phyloP scores from a whole-genome alignment of 2,113 vertebrate species.

The Acanthisitta chloris region DNA sequence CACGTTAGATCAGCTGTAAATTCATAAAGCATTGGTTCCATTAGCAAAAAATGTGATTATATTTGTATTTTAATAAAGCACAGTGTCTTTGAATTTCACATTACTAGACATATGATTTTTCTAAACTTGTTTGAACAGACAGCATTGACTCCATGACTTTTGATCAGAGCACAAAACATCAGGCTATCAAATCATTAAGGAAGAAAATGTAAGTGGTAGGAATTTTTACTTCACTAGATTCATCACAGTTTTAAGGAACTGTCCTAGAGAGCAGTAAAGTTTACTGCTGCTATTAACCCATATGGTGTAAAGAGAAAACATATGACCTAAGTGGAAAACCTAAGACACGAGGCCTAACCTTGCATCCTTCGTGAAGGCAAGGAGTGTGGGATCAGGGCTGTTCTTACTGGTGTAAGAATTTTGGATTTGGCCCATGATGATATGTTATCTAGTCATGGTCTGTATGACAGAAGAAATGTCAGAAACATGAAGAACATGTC shows the following conservation, averaged over 20 bases:
- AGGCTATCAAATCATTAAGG: not conserved
- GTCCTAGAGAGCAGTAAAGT: not conserved
- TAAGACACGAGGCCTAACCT: not conserved
- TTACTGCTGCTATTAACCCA: conserved; percentile 13
- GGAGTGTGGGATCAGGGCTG: not conserved
- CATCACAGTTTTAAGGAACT: not conserved
- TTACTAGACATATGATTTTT: not conserved
- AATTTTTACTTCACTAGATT: not conserved
- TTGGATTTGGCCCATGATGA: not conserved
- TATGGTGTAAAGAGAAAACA: not conserved
- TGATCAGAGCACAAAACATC: not conserved
- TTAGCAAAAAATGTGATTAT: not conserved
- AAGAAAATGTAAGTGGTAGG: not conserved
- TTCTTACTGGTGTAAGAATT: not conserved
- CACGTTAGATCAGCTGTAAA: not conserved
- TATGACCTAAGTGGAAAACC: not conserved
- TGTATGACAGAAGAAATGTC: not conserved
- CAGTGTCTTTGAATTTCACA: not conserved
- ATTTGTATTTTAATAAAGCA: not conserved
- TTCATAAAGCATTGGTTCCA: not conserved
- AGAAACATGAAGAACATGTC: not conserved
- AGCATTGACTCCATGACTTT: not conserved
- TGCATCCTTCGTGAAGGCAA: not conserved
- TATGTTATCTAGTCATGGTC: not conserved
- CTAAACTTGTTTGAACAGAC: not conserved